Conservation (phyloP, 1,140 invertebrate species). For the Solenopsis fugax region DNA sequence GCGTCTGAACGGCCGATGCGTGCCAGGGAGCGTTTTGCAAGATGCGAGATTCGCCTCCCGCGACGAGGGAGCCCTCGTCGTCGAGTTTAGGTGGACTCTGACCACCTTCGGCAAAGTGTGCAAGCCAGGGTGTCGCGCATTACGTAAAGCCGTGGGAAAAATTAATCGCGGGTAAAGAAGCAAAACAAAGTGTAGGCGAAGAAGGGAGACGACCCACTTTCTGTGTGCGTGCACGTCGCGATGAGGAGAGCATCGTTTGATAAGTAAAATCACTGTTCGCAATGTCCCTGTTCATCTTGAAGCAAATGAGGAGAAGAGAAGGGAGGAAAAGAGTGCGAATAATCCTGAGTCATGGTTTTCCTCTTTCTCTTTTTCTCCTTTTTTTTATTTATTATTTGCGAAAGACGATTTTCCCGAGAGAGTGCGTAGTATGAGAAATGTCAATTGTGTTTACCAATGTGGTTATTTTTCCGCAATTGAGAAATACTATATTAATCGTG, state of each 20-base stretch:
- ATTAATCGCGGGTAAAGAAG: slow-evolving; percentile 35
- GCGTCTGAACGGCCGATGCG: slow-evolving; percentile 49
- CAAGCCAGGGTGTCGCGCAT: slow-evolving; percentile 65
- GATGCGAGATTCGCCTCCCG: slow-evolving; percentile 77
- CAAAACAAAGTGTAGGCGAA: slow-evolving; percentile 47
- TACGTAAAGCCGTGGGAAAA: slow-evolving; percentile 78
- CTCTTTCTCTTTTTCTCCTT: neutral
- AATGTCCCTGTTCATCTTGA: slow-evolving; percentile 21
- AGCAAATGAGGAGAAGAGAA: slow-evolving; percentile 4
- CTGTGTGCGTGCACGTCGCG: slow-evolving; percentile 67
- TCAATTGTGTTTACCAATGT: slow-evolving; percentile 29
- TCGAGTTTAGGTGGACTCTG: slow-evolving; percentile 53
- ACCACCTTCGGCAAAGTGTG: slow-evolving; percentile 54
- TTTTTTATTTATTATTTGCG: neutral
- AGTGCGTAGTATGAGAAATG: neutral
- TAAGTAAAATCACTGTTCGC: slow-evolving; percentile 80
- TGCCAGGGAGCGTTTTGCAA: slow-evolving; percentile 80
- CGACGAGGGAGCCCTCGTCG: slow-evolving; percentile 74
- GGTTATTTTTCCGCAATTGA: slow-evolving; percentile 9
- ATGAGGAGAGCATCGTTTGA: slow-evolving; percentile 83
- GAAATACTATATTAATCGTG: neutral
- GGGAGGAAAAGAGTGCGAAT: slow-evolving; percentile 32
- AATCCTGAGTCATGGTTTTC: neutral
- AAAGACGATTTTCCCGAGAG: neutral
- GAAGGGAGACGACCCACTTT: slow-evolving; percentile 55